Percentiles rank a stretch among this genome's conserved stretches.
phyloP scores from a whole-genome alignment of 1,140 invertebrate species.

The Drosophila asahinai region DNA sequence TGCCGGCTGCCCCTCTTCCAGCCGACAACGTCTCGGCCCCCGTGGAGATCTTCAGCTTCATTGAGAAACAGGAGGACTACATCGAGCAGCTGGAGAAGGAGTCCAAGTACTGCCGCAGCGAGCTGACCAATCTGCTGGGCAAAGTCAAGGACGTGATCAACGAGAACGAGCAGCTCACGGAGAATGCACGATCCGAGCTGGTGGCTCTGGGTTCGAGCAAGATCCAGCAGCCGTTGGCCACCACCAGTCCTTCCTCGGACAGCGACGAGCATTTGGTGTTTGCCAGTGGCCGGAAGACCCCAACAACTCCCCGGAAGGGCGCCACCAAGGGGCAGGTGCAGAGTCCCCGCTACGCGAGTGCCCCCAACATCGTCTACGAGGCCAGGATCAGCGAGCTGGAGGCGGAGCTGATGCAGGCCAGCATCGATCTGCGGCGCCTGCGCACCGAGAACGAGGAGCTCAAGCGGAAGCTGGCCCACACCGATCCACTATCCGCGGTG shows the following conservation, averaged over 20 bases:
- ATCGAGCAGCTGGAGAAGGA: conserved; percentile 93
- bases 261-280: conserved; percentile 86
- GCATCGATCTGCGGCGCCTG: conserved; percentile 90
- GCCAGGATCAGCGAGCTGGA: conserved; percentile 93
- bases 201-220: conserved; percentile 41
- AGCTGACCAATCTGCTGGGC: conserved; percentile 89
- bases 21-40: conserved; percentile 73
- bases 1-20: conserved; percentile 62
- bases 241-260: conserved; percentile 81
- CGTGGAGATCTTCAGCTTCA: conserved; percentile 89
- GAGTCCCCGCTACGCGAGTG: conserved; percentile 83
- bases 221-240: conserved; percentile 64
- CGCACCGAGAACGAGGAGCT: conserved; percentile 89
- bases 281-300: conserved; percentile 56
- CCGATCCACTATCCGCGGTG: conserved; percentile 70
- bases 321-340: conserved; percentile 58
- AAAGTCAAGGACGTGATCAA: conserved; percentile 93
- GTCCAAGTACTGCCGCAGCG: conserved; percentile 91
- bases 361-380: conserved; percentile 91
- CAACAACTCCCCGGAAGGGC: conserved; percentile 56
- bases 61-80: conserved; percentile 93
- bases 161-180: conserved; percentile 92
- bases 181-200: conserved; percentile 87
- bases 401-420: conserved; percentile 91
- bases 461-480: conserved; percentile 87